Evolutionary conservation across 2,113 vertebrate genomes (phyloP).

Genomic region (Amphiprion percula): DNA sequence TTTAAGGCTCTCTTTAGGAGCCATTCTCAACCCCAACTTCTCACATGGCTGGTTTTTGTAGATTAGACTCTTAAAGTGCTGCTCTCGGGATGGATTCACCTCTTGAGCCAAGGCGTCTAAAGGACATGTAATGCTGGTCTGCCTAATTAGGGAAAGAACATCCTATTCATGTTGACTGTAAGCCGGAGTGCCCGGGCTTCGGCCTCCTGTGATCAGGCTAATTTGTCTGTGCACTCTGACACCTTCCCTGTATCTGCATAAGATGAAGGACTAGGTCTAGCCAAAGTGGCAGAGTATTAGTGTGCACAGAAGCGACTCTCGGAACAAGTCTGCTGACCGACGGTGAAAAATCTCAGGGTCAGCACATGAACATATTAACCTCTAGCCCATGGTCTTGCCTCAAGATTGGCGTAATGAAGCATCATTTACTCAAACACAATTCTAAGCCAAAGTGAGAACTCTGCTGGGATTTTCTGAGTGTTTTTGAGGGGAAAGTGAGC

Average conservation of each 20-base stretch:
- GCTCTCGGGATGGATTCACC: conserved; percentile 12
- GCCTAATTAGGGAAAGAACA: conserved; percentile 65
- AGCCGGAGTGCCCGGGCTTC: conserved; percentile 26
- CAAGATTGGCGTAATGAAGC: conserved; percentile 40
- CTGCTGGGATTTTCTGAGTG: not conserved
- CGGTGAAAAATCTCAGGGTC: conserved; percentile 31
- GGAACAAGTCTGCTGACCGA: conserved; percentile 33
- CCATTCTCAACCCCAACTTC: conserved; percentile 37
- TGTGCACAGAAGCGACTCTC: not conserved
- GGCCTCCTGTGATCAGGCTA: conserved; percentile 62
- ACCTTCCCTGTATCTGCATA: conserved; percentile 30
- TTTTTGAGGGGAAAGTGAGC: conserved; percentile 1
- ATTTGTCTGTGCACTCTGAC: conserved; percentile 51
- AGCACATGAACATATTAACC: conserved; percentile 54
- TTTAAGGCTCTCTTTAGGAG: conserved; percentile 30
- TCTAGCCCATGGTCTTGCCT: conserved; percentile 22
- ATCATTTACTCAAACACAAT: conserved; percentile 18
- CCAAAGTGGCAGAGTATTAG: conserved; percentile 20
- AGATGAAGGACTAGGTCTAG: conserved; percentile 41
- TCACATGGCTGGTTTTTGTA: conserved; percentile 62
- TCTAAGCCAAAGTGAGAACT: not conserved
- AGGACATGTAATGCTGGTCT: conserved; percentile 39
- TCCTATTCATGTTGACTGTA: conserved; percentile 53
- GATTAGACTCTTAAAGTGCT: conserved; percentile 48
- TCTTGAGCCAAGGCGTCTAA: conserved; percentile 26